A percentile compares a stretch with the other conserved stretches of the same genome.
Conservation (phyloP, 2,113 vertebrate genomes). For the Drymodes brunneopygia region DNA sequence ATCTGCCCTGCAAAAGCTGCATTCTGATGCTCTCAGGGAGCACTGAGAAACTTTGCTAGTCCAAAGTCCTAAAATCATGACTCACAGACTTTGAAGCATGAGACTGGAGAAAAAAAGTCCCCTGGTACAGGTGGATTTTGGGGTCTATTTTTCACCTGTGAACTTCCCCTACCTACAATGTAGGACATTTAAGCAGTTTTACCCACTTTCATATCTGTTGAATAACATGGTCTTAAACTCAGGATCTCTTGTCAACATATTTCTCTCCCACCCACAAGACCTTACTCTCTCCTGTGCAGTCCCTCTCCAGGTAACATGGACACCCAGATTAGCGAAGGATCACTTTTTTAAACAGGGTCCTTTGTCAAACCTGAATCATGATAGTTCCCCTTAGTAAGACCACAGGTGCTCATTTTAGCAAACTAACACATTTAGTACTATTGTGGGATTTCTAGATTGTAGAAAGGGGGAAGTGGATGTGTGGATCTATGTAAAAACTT, state of each 20-base stretch:
- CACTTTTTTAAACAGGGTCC: background rate
- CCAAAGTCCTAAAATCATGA: background rate
- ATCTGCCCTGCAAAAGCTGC: background rate
- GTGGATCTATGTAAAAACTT: background rate
- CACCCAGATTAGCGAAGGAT: background rate
- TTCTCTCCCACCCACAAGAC: background rate
- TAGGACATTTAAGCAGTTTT: background rate
- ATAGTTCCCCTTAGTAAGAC: background rate
- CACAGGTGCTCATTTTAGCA: background rate
- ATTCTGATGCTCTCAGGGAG: background rate
- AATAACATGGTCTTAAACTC: background rate
- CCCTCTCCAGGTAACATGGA: background rate
- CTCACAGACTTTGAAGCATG: background rate
- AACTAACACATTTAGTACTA: background rate
- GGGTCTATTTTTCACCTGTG: background rate
- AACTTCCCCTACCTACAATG: background rate
- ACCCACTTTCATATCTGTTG: background rate
- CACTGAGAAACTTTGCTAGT: background rate
- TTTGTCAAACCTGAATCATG: background rate
- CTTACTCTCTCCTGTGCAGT: background rate
- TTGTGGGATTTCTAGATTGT: background rate
- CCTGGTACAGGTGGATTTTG: fast-evolving
- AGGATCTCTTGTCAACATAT: background rate
- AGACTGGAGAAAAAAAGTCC: background rate
- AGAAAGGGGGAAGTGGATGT: background rate